These are phyloP conservation scores for Alca torda DNA, from an alignment of 2,797 vertebrate genomes.

Conservation along the genomic window DNA sequence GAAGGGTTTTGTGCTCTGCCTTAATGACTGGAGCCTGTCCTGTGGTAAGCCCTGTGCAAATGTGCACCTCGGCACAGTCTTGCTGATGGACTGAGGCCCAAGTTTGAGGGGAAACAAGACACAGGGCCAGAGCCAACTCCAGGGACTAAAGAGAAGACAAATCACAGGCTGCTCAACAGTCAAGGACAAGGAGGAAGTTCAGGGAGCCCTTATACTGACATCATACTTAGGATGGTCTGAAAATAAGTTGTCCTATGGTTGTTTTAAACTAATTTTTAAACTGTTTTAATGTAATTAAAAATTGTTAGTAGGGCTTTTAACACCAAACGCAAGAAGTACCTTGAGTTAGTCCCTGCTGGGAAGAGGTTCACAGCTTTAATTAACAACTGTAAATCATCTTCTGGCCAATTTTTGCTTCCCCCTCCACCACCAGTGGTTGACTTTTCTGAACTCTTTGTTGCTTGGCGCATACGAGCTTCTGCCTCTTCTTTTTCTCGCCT, in stretches of 20 bases:
- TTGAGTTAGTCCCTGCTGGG: conserved; percentile 96
- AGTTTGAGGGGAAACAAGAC: background rate
- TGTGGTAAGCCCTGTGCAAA: background rate
- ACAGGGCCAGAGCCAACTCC: background rate
- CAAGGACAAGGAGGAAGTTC: background rate
- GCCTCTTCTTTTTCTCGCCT: conserved; percentile 89
- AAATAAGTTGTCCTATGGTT: background rate
- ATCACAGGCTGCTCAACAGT: background rate
- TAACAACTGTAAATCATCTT: conserved; percentile 94
- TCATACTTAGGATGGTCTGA: background rate
- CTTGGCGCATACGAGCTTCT: conserved; percentile 90
- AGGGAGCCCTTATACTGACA: background rate
- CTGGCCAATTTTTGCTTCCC: conserved; percentile 88
- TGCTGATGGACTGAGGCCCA: background rate
- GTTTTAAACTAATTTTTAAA: background rate
- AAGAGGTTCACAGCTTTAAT: conserved; percentile 99
- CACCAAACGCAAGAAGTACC: conserved; percentile 72
- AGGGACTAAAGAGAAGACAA: background rate
- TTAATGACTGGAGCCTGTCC: background rate
- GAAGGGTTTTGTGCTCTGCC: background rate
- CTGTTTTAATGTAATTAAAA: background rate
- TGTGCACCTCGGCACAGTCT: background rate
- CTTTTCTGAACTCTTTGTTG: conserved; percentile 86
- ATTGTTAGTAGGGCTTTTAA: background rate
- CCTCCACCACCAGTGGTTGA: conserved; percentile 81